Evolutionary conservation across 2,888 invertebrate genomes (phyloP), one percentile per base, ranked within the genome.

Genomic region (Drosophila anceps): DNA sequence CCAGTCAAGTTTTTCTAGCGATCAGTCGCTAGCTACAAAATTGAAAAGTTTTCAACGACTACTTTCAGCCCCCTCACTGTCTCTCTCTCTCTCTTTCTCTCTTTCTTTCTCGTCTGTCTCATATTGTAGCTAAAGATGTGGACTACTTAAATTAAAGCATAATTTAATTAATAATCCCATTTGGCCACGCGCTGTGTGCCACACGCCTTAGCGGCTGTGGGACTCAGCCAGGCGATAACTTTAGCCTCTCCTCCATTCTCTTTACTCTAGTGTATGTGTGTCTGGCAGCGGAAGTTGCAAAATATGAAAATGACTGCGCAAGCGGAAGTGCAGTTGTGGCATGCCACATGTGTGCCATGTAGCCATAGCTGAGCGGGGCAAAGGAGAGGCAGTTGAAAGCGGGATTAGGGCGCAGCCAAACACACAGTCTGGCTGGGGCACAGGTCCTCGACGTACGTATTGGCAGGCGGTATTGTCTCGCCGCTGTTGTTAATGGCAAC

Each of bases 91-190:
- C 12, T 31, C 48, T 18, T 1, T 18, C 18, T 46, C 10, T 12
- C 13, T 44, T 9, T 29, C n/a, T 10, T 2, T 29, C 29, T 35
- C 43, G 68, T 64, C 82, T 33, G n/a, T 76, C 78, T 87, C 74
- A 84, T 82, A 33, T 84, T 82, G 29, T 37, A 73, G 71, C 66
- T 48, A 57, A 71, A 76, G 74, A 83, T 88, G 84, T 80, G 77
- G 78, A 80, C 80, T 84, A 81, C 85, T 87, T 84, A 91, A 91
- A 91, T 91, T 87, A 85, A 84, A 81, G 81, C 80, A 79, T 92
- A 91, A 91, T 92, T 91, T 83, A 92, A 91, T 91, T 92, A 91
- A 91, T 91, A 91, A 91, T 92, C 88, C 88, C 91, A 86, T 91
- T 91, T 90, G 84, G 90, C 72, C 72, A 27, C 54, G 71, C 76